A percentile compares a stretch with the other conserved stretches of the same genome.
These are phyloP conservation scores for Ahaetulla prasina DNA, from an alignment of 2,113 vertebrate genomes.

Conservation along the genomic window DNA sequence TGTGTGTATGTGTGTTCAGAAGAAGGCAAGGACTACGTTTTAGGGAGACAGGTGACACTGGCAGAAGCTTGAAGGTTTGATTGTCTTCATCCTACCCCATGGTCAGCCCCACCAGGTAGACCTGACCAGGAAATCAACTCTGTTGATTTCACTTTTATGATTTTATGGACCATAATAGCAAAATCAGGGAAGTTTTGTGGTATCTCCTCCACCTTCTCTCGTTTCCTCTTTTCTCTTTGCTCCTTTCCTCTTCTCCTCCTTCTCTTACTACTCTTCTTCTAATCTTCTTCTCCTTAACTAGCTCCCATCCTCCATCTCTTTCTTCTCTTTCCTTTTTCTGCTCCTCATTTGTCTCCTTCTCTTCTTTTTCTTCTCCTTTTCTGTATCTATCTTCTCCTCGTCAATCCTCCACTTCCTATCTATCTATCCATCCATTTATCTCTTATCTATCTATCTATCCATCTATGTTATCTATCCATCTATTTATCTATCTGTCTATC, in stretches of 20 bases:
- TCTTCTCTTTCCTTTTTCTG: background rate
- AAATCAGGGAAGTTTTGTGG: background rate
- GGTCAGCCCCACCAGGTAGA: background rate
- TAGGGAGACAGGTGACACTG: background rate
- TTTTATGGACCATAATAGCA: background rate
- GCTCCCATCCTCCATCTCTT: background rate
- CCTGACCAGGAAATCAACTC: background rate
- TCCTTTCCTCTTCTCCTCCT: background rate
- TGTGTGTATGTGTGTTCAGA: background rate
- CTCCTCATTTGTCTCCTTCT: background rate
- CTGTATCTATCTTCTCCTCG: background rate
- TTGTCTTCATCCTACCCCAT: background rate
- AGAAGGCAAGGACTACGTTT: background rate
- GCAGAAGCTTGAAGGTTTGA: background rate
- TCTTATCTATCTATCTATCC: no score
- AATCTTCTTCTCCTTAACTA: background rate
- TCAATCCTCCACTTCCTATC: background rate
- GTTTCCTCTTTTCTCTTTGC: background rate
- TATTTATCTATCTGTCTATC: no score
- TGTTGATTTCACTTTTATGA: background rate
- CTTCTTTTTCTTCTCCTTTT: background rate
- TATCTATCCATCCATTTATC: no score
- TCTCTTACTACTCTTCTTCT: background rate
- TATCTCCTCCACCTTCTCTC: background rate
- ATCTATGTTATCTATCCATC: no score